These are phyloP conservation scores for Mamestra configurata DNA, from an alignment of 1,140 invertebrate species.

Conservation along the genomic window DNA sequence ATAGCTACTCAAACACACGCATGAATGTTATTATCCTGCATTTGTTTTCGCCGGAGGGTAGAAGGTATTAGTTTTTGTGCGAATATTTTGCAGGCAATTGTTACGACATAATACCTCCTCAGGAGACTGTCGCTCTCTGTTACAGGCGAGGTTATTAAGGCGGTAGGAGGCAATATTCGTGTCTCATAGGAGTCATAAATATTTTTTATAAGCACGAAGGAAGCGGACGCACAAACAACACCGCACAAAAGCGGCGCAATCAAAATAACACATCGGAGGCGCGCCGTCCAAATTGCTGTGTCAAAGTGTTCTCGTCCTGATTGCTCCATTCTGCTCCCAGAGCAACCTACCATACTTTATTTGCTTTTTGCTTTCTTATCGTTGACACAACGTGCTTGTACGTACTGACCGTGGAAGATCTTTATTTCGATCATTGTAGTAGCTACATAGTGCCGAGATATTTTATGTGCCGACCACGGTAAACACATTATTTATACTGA, in stretches of 20 bases:
- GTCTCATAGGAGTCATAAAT: slow-evolving; percentile 68
- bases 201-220: slow-evolving; percentile 69
- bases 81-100: slow-evolving; percentile 46
- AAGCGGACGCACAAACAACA: slow-evolving; percentile 66
- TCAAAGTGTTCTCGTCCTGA: slow-evolving; percentile 85
- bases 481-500: not conserved
- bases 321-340: slow-evolving; percentile 84
- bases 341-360: slow-evolving; percentile 71
- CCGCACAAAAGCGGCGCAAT: slow-evolving; percentile 77
- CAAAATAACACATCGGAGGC: slow-evolving; percentile 83
- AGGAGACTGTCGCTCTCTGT: slow-evolving; percentile 53
- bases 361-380: slow-evolving; percentile 76
- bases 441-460: not conserved
- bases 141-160: slow-evolving; percentile 61
- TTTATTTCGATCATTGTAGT: slow-evolving; percentile 6
- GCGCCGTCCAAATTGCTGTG: slow-evolving; percentile 83
- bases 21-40: slow-evolving; percentile 18
- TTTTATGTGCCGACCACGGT: not conserved
- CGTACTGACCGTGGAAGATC: slow-evolving; percentile 50
- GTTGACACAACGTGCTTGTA: slow-evolving; percentile 65
- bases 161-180: slow-evolving; percentile 59
- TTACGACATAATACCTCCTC: slow-evolving; percentile 44
- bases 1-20: not conserved
- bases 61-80: slow-evolving; percentile 33
- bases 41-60: slow-evolving; percentile 3